Base-by-base conservation (phyloP, 2,113 vertebrate genomes). In the Esox niger region DNA sequence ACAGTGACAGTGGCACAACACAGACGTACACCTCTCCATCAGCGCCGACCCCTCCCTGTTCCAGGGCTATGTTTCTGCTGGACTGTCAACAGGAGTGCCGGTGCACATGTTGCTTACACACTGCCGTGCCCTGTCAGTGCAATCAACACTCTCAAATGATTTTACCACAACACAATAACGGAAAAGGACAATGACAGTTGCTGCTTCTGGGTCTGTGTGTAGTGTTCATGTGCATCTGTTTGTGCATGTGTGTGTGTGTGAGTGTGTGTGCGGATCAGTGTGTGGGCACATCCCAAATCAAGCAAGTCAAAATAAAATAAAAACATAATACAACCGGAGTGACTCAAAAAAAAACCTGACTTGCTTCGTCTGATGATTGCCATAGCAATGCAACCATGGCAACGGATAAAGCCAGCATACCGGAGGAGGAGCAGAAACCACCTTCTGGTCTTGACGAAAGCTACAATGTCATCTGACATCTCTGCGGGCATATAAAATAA, bases 331-430 rank as follows among this genome's bases (percentile, higher is more conserved):
- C 70, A 47, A 76, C 79, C 78, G n/a, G n/a, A 2, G 35, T 38
- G 35, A 38, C 13, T 9, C 35, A 9, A 13, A 38, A 1, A 47
- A 76, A 84, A 79, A n/a, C n/a, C 72, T 47, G 75, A 66, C 79
- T 72, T 47, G 62, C 62, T 83, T 82, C 77, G 80, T 74, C 74
- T 88, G 80, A 82, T 82, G 71, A 90, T 90, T 84, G 82, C 84
- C 79, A 71, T 79, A 84, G 88, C 81, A 87, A 88, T 72, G 82
- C 86, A 71, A 67, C 90, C 86, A 92, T 80, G 74, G 90, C 91
- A 92, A 92, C 91, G 81, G 79, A 81, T 68, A 75, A 91, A 80
- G 78, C 77, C 79, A 79, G 84, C 82, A 87, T 79, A 56, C 27
- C 10, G 25, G 21, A 27, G 25, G 54, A 56, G 1, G 25, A 56